Base-by-base conservation (phyloP, 2,888 invertebrate genomes). In the Dryadula phaetusa region DNA sequence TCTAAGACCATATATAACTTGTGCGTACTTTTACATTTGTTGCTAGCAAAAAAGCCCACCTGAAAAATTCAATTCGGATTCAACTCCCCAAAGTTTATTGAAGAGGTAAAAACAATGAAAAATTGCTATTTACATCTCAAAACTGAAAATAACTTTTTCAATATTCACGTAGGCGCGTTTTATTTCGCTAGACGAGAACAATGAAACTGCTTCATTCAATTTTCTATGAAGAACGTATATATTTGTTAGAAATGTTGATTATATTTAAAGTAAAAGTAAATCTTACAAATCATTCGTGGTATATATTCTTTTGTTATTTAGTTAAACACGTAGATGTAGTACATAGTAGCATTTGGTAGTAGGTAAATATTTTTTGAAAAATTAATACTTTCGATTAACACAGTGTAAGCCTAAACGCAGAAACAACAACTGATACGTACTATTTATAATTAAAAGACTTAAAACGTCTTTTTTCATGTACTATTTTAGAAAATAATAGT, bases 121-220 rank as follows among this genome's bases (percentile, higher is more conserved):
- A 46, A 60, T 60, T 60, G 60, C 60, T 60, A 46, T 60, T 60
- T 60, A 44, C 44, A 32, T 60, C 42, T 60, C 42, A 60, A 44
- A 46, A 60, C 28, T 32, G 44, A 60, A 60, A 44, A 60, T 18
- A 60, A 60, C 32, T 60, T 60, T 60, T 60, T 32, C 60, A 60
- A 60, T 60, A 60, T 60, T 60, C 44, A 60, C 60, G 37, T 37
- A 37, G 12, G 32, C 44, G 16, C 28, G 44, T 60, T 60, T 60
- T 44, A 44, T 46, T 60, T 46, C 14, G 44, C 16, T 46, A 20
- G 25, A 46, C 14, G 32, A 28, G 44, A 46, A 60, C 32, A 20
- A 46, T 44, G 40, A 10, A 40, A 56, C 14, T 56, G 56, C 22
- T 22, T 56, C 40, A 56, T 40, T 56, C 20, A n/a, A 56, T 56